Percentiles rank a stretch among this genome's conserved stretches.
Evolutionary conservation across 2,888 invertebrate species (phyloP).

Genomic region (Epirrhoe alternata): DNA sequence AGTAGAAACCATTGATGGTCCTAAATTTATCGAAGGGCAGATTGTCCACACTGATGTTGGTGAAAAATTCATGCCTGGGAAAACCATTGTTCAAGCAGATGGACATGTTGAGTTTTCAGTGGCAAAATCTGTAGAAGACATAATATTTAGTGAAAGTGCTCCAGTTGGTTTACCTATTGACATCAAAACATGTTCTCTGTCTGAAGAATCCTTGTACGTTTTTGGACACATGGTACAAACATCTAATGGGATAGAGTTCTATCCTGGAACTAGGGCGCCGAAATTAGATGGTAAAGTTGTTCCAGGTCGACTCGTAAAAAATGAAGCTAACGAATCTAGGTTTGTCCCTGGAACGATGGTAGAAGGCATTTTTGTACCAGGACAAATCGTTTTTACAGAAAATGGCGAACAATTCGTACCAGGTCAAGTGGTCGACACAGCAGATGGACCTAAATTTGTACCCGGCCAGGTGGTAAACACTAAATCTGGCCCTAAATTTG

Average conservation of each 20-base stretch:
- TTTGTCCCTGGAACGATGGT: constrained; percentile 89
- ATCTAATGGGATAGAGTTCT: constrained; percentile 87
- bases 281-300: constrained; percentile 85
- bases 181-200: constrained; percentile 80
- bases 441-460: constrained; percentile 89
- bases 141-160: constrained; percentile 82
- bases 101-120: constrained; percentile 85
- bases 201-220: constrained; percentile 82
- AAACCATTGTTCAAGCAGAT: constrained; percentile 76
- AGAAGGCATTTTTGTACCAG: constrained; percentile 88
- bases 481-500: constrained; percentile 87
- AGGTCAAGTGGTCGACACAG: constrained; percentile 89
- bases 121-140: constrained; percentile 84
- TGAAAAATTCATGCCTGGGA: constrained; percentile 87
- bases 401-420: constrained; percentile 89
- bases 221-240: constrained; percentile 89
- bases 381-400: constrained; percentile 88
- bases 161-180: constrained; percentile 85
- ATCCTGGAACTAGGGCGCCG: constrained; percentile 84
- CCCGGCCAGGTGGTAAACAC: constrained; percentile 92
- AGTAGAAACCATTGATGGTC: constrained; percentile 86
- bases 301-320: constrained; percentile 87
- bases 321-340: constrained; percentile 85
- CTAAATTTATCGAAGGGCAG: constrained; percentile 88
- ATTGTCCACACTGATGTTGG: constrained; percentile 85